These are phyloP conservation scores for Eupithecia exiguata DNA, from an alignment of 2,888 invertebrate genomes.

Conservation along the genomic window DNA sequence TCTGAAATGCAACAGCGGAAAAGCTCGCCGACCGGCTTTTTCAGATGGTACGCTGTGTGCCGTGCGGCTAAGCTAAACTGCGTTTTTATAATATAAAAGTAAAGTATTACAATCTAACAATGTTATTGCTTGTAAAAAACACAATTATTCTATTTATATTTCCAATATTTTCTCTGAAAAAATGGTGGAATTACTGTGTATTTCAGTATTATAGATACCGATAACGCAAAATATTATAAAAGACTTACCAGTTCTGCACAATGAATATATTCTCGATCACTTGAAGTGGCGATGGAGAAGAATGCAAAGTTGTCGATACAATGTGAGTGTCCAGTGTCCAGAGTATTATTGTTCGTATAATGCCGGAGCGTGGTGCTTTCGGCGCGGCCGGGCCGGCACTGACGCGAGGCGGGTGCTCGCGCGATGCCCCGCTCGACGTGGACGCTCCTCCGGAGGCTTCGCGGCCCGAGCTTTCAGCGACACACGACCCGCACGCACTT, in stretches of 20 bases:
- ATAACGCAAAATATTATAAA: conserved; percentile 23
- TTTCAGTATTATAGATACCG: conserved; percentile 12
- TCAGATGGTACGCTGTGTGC: conserved; percentile 60
- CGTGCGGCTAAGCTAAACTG: neutral
- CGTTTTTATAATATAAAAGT: conserved; percentile 14
- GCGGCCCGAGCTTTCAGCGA: conserved; percentile 82
- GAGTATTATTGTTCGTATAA: conserved; percentile 49
- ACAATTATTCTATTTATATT: neutral
- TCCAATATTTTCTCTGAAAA: conserved; percentile 2
- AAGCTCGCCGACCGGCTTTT: conserved; percentile 72
- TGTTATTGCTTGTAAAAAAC: neutral
- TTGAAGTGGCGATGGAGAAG: conserved; percentile 59
- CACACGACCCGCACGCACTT: conserved; percentile 80
- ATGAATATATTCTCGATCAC: conserved; percentile 64
- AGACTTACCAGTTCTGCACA: conserved; percentile 72
- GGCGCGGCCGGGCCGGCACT: conserved; percentile 84
- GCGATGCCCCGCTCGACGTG: conserved; percentile 46
- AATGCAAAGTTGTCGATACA: conserved; percentile 59
- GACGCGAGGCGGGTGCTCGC: conserved; percentile 69
- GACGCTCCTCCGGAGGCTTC: conserved; percentile 75
- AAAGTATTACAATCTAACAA: neutral
- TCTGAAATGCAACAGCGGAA: conserved; percentile 61
- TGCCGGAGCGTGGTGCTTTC: conserved; percentile 75
- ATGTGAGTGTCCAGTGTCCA: conserved; percentile 67
- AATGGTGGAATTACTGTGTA: conserved; percentile 13